A percentile compares a stretch with the other conserved stretches of the same genome.
Evolutionary conservation across 2,113 vertebrate genomes (phyloP).

Genomic region (Mustela lutreola): DNA sequence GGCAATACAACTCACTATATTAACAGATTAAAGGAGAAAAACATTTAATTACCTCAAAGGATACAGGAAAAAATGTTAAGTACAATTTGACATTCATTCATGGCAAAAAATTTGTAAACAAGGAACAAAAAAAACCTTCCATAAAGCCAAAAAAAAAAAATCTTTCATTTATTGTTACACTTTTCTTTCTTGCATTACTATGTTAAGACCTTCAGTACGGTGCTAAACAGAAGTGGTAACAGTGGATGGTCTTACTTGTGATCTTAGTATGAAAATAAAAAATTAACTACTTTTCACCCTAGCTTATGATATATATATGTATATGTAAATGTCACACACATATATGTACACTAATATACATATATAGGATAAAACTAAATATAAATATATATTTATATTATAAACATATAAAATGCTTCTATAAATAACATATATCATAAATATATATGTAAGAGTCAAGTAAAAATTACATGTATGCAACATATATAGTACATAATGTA

Average conservation of each 20-base stretch:
- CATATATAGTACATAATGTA: not conserved
- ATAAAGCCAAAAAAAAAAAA: not conserved
- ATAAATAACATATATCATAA: not conserved
- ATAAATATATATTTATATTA: not conserved
- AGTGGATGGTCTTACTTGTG: not conserved
- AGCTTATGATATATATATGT: not conserved
- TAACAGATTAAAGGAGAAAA: conserved; percentile 27
- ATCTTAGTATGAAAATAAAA: conserved; percentile 24
- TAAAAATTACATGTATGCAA: not conserved
- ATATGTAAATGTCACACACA: not conserved
- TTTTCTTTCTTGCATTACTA: not conserved
- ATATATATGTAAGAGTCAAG: not conserved
- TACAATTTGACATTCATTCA: conserved; percentile 32
- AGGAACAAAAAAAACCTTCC: not conserved
- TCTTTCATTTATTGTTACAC: not conserved
- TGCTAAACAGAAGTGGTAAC: not conserved
- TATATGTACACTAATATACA: not conserved
- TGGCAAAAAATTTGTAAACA: not conserved
- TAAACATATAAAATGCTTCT: not conserved
- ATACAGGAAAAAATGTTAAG: not conserved
- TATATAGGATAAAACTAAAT: not conserved
- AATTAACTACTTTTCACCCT: not conserved
- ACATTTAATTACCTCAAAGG: not conserved
- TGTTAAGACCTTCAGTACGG: not conserved
- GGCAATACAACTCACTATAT: not conserved